phyloP scores from a whole-genome alignment of 2,113 vertebrate genomes.

The Periophthalmus modestus region DNA sequence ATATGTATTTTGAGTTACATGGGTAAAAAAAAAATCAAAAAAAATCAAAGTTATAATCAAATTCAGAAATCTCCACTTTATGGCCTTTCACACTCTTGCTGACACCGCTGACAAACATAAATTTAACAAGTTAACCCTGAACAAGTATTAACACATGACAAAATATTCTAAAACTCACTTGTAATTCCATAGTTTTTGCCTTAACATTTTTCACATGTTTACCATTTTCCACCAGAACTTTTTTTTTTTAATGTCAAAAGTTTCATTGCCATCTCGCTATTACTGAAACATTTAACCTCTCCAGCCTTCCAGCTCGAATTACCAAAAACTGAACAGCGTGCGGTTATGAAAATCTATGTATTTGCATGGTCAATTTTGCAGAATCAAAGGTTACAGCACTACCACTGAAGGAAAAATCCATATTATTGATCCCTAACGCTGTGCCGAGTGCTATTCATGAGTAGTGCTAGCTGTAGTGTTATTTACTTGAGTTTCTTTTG shows the following conservation, averaged over 20 bases:
- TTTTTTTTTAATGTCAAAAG: background rate
- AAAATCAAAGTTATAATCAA: no score
- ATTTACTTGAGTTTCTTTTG: background rate
- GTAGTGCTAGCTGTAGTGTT: background rate
- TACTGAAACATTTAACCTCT: conserved; percentile 6
- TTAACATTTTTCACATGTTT: background rate
- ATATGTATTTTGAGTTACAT: no score
- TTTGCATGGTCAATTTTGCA: conserved; percentile 14
- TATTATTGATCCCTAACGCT: background rate
- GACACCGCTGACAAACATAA: background rate
- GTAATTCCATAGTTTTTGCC: background rate
- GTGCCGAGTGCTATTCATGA: background rate
- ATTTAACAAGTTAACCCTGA: background rate
- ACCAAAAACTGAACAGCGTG: background rate
- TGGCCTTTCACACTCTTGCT: background rate
- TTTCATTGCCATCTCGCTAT: background rate
- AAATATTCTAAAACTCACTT: background rate
- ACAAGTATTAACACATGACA: background rate
- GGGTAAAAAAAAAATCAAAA: no score
- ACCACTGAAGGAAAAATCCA: conserved; percentile 14
- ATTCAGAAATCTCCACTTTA: background rate
- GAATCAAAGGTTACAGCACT: conserved; percentile 13
- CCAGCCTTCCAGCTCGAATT: background rate
- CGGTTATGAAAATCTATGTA: conserved; percentile 15
- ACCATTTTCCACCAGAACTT: background rate